phyloP scores from a whole-genome alignment of 64 coral and sea anemone genomes.

The Hydrozoanthus tunicans region DNA sequence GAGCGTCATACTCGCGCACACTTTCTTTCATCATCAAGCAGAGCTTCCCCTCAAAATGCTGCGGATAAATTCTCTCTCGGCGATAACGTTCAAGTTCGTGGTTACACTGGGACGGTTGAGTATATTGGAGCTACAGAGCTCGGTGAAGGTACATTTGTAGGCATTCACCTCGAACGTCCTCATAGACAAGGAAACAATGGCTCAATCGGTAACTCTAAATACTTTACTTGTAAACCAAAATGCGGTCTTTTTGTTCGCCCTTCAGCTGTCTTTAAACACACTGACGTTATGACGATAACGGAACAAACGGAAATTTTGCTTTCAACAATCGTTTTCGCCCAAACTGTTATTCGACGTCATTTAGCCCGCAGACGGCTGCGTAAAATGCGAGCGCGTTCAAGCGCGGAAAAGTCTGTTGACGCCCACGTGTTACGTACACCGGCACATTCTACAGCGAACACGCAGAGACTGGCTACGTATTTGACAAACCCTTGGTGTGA shows the following conservation, averaged over 20 bases:
- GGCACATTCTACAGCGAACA: constrained; percentile 5
- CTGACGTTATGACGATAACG: not conserved
- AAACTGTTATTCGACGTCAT: constrained; percentile 64
- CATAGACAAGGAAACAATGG: constrained; percentile 73
- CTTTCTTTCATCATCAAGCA: constrained; percentile 7
- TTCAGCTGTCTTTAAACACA: constrained; percentile 51
- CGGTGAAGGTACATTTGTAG: constrained; percentile 73
- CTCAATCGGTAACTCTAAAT: constrained; percentile 22
- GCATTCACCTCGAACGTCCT: constrained; percentile 67
- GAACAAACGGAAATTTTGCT: constrained; percentile 37
- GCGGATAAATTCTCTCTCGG: constrained; percentile 36
- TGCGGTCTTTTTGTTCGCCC: constrained; percentile 73
- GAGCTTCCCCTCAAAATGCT: not conserved
- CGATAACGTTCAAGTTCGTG: constrained; percentile 67
- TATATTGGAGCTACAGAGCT: constrained; percentile 65
- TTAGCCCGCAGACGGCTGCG: constrained; percentile 49
- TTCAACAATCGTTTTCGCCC: constrained; percentile 66
- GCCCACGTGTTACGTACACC: constrained; percentile 63
- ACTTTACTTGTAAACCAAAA: constrained; percentile 70
- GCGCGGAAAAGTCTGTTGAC: constrained; percentile 59
- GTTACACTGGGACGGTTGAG: constrained; percentile 72
- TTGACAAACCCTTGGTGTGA: constrained; percentile 61
- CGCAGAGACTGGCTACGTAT: constrained; percentile 43
- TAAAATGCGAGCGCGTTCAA: constrained; percentile 43
- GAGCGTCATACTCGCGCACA: not conserved